Evolutionary conservation across 1,140 invertebrate species (phyloP), one percentile per base, ranked within the genome.

Genomic region (Zaprionus ornatus): DNA sequence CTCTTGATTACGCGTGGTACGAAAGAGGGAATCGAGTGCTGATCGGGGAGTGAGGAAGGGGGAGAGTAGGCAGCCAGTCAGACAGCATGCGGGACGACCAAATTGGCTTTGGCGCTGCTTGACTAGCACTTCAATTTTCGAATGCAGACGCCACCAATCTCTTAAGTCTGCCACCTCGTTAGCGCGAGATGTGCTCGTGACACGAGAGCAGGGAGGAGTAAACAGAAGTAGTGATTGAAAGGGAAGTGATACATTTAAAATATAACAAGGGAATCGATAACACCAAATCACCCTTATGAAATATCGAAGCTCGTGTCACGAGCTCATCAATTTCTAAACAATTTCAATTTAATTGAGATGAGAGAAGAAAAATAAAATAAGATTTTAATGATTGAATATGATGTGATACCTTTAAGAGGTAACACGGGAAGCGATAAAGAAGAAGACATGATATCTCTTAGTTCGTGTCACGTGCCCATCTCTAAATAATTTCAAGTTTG

Each of bases 1-100:
- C 79, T 91, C 88, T 85, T 91, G 88, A 91, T 91, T 91, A 91
- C 71, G 79, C 84, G 74, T 21, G 40, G 1, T 52, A 19, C 19
- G 32, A 4, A 9, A 4, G 21, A 7, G 54, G 13, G 9, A 9
- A 32, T 32, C 29, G 29, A 32, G 29, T 32, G 29, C 29, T 32
- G 29, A 32, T 32, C 2, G 10, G 3, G 12, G 21, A 40, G 13
- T 4, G 54, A 15, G 50, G 17, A 4, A 35, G 12, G 12, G 29
- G 50, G 52, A 25, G 15, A 40, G 62, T 19, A 67, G 62, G 78
- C 57, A 60, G 66, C 50, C 42, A 79, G 29, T 13, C 59, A 72
- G 68, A 65, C 55, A 61, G n/a, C 17, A 63, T 68, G 65, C 63
- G 63, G 65, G 56, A 76, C 62, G 56, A 71, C 62, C 68, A 84